Evolutionary conservation across 1,140 invertebrate species (phyloP).

Genomic region (Lucilia cuprina): DNA sequence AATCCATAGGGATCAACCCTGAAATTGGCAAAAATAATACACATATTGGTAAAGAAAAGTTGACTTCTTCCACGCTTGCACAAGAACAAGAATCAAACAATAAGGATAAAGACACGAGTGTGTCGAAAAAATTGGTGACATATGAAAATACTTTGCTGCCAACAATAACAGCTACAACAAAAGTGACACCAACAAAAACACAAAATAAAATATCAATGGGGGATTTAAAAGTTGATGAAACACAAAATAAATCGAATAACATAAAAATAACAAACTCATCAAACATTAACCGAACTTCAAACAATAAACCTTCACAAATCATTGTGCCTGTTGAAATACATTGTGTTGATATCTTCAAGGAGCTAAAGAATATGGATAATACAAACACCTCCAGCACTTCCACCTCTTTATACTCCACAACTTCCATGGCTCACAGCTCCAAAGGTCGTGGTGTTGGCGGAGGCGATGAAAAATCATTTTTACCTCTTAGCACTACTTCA

Average conservation of each 20-base stretch:
- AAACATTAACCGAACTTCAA: background rate
- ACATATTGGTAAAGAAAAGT: background rate
- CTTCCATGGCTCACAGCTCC: conserved; percentile 41
- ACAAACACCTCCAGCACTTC: background rate
- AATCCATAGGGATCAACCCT: conserved; percentile 3
- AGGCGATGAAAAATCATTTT: background rate
- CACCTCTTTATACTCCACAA: conserved; percentile 45
- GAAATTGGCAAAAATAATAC: conserved; percentile 16
- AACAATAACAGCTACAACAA: conserved; percentile 20
- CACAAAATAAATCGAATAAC: background rate
- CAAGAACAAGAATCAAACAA: background rate
- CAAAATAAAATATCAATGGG: background rate
- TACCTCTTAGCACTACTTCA: background rate
- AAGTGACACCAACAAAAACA: background rate
- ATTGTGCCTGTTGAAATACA: conserved; percentile 56
- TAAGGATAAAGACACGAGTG: background rate
- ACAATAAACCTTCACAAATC: conserved; percentile 46
- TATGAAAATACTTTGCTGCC: background rate
- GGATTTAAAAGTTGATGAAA: background rate
- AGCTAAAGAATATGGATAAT: background rate
- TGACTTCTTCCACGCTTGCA: background rate
- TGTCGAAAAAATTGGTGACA: background rate
- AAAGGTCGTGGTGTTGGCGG: background rate
- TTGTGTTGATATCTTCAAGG: conserved; percentile 15
- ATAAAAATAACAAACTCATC: conserved; percentile 28